Evolutionary conservation across 2,113 vertebrate genomes (phyloP).

Genomic region (Ptilorrhoa leucosticta): DNA sequence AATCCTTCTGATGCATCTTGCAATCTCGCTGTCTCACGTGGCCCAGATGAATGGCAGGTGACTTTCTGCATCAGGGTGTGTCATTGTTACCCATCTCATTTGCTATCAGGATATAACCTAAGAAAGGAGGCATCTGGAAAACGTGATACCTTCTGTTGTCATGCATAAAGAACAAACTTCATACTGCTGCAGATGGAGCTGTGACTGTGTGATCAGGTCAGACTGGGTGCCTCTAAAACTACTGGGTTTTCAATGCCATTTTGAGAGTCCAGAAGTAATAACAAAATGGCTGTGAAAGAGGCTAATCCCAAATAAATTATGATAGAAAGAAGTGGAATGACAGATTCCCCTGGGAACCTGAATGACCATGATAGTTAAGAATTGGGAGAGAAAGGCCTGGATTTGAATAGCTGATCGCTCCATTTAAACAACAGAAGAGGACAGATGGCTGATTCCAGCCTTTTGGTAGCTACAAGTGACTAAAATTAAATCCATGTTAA

Average conservation of each 20-base stretch:
- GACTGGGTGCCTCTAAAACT: not conserved
- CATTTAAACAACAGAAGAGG: not conserved
- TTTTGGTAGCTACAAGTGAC: not conserved
- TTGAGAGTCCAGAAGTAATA: not conserved
- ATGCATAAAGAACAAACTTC: not conserved
- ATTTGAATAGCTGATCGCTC: not conserved
- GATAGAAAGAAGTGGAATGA: not conserved
- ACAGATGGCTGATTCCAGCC: not conserved
- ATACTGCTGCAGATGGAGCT: not conserved
- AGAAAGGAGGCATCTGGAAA: not conserved
- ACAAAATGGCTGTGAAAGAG: not conserved
- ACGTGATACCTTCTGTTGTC: not conserved
- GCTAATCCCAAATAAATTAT: not conserved
- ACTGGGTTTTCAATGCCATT: not conserved
- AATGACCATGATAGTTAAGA: not conserved
- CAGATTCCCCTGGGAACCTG: not conserved
- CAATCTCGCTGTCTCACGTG: rapidly evolving
- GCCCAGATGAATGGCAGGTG: not conserved
- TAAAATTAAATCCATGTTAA: not conserved
- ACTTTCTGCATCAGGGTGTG: not conserved
- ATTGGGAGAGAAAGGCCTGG: not conserved
- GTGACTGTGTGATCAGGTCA: not conserved
- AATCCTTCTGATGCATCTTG: not conserved
- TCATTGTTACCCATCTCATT: not conserved
- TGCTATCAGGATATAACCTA: not conserved